Base-by-base conservation (phyloP, 2,888 invertebrate species). In the Oscheius sp. region DNA sequence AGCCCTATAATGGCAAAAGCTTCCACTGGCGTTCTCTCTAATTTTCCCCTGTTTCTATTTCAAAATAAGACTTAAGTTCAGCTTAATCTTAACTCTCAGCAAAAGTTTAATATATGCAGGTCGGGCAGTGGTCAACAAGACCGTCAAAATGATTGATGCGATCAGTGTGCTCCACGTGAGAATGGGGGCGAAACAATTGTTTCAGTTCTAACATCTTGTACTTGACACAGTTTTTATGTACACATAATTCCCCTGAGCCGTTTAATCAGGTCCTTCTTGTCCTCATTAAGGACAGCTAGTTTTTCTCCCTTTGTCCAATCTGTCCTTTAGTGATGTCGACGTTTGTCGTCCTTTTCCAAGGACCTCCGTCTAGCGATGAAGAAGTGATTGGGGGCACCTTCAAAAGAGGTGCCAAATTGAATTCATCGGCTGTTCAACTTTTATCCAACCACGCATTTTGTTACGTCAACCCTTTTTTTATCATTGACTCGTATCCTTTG, bases 361-460 rank as follows among this genome's bases (percentile, higher is more conserved):
- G 9, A 18, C 13, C 49, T 49, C 16, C 29, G n/a, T 27, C 25
- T 58, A 27, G 25, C 27, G 27, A 12, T 58, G 29, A 43, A 61
- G 43, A 61, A 41, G 61, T 61, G 61, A 61, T 61, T 61, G 43
- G 63, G 49, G 35, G 16, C 49, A 64, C 64, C 45, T 52, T 49
- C 46, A 66, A 52, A 52, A 21, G 52, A 63, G 66, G 49, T 52
- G 66, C 49, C 66, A 66, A 66, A 66, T 66, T 52, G 52, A 66
- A 66, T 66, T 66, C 61, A 61, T 61, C 61, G 58, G 61, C 61
- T 61, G 61, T 61, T 61, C 43, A 43, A 61, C 43, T 43, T 35
- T 61, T 61, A 61, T 61, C 41, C 61, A 41, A 61, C 45, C 61
- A 6, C 41, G 49, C 49, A n/a, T 49, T 49, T n/a, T 49, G 49